Evolutionary conservation across 2,888 invertebrate genomes (phyloP), one percentile per base, ranked within the genome.

Genomic region (Globia sparganii): DNA sequence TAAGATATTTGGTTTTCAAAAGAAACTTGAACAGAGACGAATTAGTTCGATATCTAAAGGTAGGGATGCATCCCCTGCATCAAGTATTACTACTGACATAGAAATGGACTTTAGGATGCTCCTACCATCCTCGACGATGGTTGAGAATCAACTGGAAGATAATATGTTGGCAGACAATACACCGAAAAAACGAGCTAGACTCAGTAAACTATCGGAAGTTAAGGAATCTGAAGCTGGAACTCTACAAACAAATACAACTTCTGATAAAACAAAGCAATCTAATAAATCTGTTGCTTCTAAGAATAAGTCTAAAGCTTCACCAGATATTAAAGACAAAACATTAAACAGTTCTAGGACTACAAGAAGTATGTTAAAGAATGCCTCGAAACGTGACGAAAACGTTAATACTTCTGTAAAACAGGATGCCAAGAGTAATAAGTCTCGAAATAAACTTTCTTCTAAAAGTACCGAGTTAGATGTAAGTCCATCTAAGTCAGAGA

Each of bases 61-160:
- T 6, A 87, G 91, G 68, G 91, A 92, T 40, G 83, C 84, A 46
- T 95, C 95, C 2, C 92, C 88, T 3, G 86, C 91, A 2, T 93
- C 94, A 9, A 95, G 93, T 86, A 83, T 93, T 31, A 92, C 93
- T 67, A 92, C 91, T 68, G 95, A 96, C 79, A 91, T 94, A 72
- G 96, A 96, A 91, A 91, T 95, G 86, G 96, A 96, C 79, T 94
- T 95, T 58, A 95, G 96, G 94, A 93, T 91, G 72, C 90, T 92
- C 25, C 82, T 97, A 15, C 96, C 96, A 43, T 97, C 96, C 37
- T 97, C 97, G 13, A 97, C 97, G 56, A 94, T 96, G 95, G 91
- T 96, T 73, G 96, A 94, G 46, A 91, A 93, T 76, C 93, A 94
- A 81, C 77, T 93, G 11, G 92, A 95, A 86, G 90, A 90, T 15